Conservation (phyloP, 2,113 vertebrate genomes). For the Formicarius rufipectus region DNA sequence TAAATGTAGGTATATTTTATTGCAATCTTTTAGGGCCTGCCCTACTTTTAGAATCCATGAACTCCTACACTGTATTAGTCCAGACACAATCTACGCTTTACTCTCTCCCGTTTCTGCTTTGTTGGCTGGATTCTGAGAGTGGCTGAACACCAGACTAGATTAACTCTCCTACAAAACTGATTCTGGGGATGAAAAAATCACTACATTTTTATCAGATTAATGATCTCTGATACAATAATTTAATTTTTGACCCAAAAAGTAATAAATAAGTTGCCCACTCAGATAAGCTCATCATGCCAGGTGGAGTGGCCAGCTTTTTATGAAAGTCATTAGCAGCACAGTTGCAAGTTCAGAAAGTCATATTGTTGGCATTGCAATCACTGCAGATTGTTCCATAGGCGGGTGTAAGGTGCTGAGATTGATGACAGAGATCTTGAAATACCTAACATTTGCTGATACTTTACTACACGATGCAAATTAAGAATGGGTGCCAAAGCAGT, state of each 20-base stretch:
- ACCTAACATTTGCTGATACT: not conserved
- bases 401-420: not conserved
- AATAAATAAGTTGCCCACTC: not conserved
- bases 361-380: not conserved
- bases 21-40: not conserved
- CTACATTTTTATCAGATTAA: not conserved
- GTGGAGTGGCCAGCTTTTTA: not conserved
- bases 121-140: not conserved
- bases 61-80: not conserved
- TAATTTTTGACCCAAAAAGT: not conserved
- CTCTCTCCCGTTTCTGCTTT: not conserved
- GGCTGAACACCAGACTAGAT: not conserved
- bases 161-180: not conserved
- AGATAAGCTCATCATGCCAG: not conserved
- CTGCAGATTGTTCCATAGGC: not conserved
- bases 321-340: fast-evolving
- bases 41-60: not conserved
- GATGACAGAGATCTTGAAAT: not conserved
- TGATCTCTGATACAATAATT: not conserved
- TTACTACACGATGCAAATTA: not conserved
- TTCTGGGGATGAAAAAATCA: not conserved
- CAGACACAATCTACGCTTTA: not conserved
- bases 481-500: not conserved
- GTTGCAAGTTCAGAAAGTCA: not conserved
- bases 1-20: not conserved